These are phyloP conservation scores for Whitmania pigra DNA, from an alignment of 1,140 invertebrate genomes.

Conservation along the genomic window DNA sequence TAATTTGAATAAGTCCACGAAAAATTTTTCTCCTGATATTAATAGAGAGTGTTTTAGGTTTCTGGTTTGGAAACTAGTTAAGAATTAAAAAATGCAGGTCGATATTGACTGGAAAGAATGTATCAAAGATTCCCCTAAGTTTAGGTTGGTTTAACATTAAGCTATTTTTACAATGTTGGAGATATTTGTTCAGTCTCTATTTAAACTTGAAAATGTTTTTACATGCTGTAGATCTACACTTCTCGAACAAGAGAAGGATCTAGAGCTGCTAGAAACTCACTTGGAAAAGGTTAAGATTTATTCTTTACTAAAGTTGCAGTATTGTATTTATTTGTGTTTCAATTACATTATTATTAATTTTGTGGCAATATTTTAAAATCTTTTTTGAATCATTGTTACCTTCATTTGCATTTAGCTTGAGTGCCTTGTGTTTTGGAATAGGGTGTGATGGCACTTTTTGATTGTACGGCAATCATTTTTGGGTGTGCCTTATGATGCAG, in stretches of 20 bases:
- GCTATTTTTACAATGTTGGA: background rate
- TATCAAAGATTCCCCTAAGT: slow-evolving; percentile 14
- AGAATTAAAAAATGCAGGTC: slow-evolving; percentile 3
- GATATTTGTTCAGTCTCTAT: background rate
- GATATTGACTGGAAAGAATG: slow-evolving; percentile 19
- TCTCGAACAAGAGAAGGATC: background rate
- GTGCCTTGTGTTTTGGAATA: background rate
- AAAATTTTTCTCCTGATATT: too few relatives aligned
- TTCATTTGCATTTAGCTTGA: background rate
- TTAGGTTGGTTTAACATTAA: slow-evolving; percentile 13
- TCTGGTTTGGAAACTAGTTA: background rate
- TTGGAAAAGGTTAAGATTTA: background rate
- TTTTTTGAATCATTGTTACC: background rate
- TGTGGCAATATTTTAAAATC: too few relatives aligned
- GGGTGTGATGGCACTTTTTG: background rate
- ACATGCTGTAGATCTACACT: background rate
- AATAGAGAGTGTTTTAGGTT: too few relatives aligned
- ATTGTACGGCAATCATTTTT: background rate
- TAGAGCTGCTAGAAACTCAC: background rate
- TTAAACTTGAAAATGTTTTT: background rate
- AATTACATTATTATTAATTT: background rate
- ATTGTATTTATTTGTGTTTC: background rate
- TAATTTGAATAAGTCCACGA: too few relatives aligned
- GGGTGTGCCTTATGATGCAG: background rate
- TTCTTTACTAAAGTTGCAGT: background rate